A percentile compares a stretch with the other conserved stretches of the same genome.
Evolutionary conservation across 2,888 invertebrate species (phyloP).

Genomic region (Caenorhabditis sp.): DNA sequence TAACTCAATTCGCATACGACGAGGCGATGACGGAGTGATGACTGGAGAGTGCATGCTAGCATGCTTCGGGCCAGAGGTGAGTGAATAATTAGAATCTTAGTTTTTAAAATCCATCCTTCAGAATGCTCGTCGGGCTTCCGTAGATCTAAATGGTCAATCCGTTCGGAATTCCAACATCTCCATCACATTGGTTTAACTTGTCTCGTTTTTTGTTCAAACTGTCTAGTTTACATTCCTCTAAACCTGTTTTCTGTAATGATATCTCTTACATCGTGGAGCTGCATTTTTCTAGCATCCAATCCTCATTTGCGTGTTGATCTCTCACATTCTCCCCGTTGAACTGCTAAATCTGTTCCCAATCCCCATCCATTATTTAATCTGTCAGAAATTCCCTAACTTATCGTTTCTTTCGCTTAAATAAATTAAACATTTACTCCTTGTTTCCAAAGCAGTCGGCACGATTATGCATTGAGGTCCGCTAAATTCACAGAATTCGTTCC

Average conservation of each 20-base stretch:
- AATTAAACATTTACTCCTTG: background rate
- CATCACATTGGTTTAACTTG: slow-evolving; percentile 8
- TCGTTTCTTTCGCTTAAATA: background rate
- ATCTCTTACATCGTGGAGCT: too few relatives aligned
- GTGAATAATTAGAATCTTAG: background rate
- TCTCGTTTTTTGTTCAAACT: background rate
- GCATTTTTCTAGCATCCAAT: background rate
- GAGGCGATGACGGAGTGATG: slow-evolving; percentile 60
- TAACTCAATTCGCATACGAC: slow-evolving; percentile 68
- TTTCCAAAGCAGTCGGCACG: background rate
- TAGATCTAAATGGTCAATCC: slow-evolving; percentile 33
- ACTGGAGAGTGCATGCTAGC: slow-evolving; percentile 75
- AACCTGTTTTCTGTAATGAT: background rate
- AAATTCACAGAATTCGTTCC: slow-evolving; percentile 47
- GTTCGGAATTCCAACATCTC: slow-evolving; percentile 30
- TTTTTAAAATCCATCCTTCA: slow-evolving; percentile 2
- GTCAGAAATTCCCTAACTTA: background rate
- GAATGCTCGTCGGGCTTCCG: slow-evolving; percentile 48
- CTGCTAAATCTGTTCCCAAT: background rate
- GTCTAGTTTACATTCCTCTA: background rate
- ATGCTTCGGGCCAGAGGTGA: slow-evolving; percentile 54
- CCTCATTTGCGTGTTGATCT: background rate
- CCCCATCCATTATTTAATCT: background rate
- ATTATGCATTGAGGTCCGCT: slow-evolving; percentile 35
- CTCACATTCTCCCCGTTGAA: slow-evolving; percentile 1